Conservation (phyloP, 1,140 invertebrate genomes). For the Melanaphis sacchari region DNA sequence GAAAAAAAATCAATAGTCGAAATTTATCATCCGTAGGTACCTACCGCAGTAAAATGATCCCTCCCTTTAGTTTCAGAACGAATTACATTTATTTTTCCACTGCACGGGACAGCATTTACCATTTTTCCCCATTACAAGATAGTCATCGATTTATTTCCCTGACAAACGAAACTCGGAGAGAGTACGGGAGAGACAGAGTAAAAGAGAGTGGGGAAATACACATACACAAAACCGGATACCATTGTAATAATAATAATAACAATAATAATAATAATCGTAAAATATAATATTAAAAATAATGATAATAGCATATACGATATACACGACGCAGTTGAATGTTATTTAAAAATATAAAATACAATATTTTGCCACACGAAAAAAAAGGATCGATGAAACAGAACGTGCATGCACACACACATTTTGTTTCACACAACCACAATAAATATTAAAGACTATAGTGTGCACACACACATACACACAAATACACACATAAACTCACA, state of each 20-base stretch:
- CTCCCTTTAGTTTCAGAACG: constrained; percentile 29
- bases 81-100: constrained; percentile 50
- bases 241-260: constrained; percentile 40
- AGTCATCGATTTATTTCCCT: constrained; percentile 54
- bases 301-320: constrained; percentile 42
- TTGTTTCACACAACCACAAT: constrained; percentile 54
- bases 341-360: constrained; percentile 54
- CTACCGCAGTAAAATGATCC: constrained; percentile 47
- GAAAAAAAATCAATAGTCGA: constrained; percentile 40
- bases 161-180: constrained; percentile 31
- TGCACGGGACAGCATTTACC: constrained; percentile 42
- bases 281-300: constrained; percentile 57
- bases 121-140: constrained; percentile 55
- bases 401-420: constrained; percentile 52
- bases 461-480: not conserved
- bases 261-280: constrained; percentile 54
- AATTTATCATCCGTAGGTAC: constrained; percentile 50
- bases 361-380: constrained; percentile 42
- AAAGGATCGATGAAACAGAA: constrained; percentile 56
- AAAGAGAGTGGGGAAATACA: not conserved
- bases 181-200: not conserved
- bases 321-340: constrained; percentile 42
- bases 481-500: too few species aligned
- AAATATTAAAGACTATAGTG: constrained; percentile 47
- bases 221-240: not conserved